These are phyloP conservation scores for Solenopsis fugax DNA, from an alignment of 1,140 invertebrate genomes.

Conservation along the genomic window DNA sequence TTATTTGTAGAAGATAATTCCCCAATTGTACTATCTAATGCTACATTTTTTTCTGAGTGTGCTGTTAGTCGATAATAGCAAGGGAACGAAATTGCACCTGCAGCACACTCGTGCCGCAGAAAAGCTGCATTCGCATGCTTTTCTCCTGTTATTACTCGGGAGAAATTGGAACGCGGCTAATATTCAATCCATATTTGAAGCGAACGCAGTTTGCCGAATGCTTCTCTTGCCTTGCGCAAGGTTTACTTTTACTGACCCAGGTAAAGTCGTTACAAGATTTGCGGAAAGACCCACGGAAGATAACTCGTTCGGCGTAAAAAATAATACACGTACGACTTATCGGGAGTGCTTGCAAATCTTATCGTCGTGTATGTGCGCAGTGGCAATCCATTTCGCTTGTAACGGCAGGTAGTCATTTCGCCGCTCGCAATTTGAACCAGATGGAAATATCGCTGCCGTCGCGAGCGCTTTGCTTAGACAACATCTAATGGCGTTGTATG, in stretches of 20 bases:
- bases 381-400: not conserved
- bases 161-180: slow-evolving; percentile 37
- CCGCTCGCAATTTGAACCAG: slow-evolving; percentile 15
- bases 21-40: too few relatives aligned
- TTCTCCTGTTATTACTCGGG: slow-evolving; percentile 10
- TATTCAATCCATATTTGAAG: slow-evolving; percentile 31
- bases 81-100: not conserved
- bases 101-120: not conserved
- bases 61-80: not conserved
- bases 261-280: not conserved
- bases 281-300: not conserved
- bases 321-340: not conserved
- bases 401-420: not conserved
- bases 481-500: slow-evolving; percentile 1
- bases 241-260: not conserved
- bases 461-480: not conserved
- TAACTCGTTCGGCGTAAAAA: not conserved
- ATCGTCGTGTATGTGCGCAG: not conserved
- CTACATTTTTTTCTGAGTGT: too few relatives aligned
- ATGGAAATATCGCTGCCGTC: not conserved
- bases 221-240: not conserved
- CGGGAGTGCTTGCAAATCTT: not conserved
- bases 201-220: not conserved
- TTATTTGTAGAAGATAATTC: too few relatives aligned
- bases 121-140: not conserved